Conservation (phyloP, 2,113 vertebrate genomes). For the Monopterus albus region DNA sequence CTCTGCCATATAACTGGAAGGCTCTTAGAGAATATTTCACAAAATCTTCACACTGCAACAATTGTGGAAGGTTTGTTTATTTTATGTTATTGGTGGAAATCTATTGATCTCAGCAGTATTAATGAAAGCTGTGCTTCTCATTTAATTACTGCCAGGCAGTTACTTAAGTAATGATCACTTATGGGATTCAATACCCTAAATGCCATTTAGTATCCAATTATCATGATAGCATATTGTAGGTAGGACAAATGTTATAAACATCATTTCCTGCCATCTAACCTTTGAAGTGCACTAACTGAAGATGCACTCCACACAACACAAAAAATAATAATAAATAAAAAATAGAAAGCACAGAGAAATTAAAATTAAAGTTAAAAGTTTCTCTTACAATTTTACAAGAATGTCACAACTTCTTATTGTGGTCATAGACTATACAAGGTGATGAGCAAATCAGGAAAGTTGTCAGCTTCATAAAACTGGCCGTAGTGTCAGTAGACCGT, state of each 20-base stretch:
- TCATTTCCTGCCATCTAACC: no score
- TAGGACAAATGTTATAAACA: not conserved
- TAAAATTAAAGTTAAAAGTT: not conserved
- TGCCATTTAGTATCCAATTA: constrained; percentile 1
- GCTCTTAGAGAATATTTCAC: not conserved
- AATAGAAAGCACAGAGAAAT: no score
- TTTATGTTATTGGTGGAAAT: no score
- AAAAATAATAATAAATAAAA: no score
- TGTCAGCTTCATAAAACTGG: no score
- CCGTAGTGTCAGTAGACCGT: no score
- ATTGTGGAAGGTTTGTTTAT: no score
- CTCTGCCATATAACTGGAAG: not conserved
- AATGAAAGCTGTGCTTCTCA: not conserved
- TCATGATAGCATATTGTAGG: not conserved
- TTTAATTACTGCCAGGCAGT: constrained; percentile 12
- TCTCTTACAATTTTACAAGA: not conserved
- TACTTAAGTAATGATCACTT: not conserved
- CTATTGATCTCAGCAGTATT: not conserved
- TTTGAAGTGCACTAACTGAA: no score
- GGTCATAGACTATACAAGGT: no score
- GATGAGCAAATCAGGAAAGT: no score
- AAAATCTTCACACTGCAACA: not conserved
- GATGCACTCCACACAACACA: no score
- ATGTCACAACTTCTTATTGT: not conserved
- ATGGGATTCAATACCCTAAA: not conserved